Conservation (phyloP, 2,113 vertebrate genomes). For the Lichenostomus cassidix region DNA sequence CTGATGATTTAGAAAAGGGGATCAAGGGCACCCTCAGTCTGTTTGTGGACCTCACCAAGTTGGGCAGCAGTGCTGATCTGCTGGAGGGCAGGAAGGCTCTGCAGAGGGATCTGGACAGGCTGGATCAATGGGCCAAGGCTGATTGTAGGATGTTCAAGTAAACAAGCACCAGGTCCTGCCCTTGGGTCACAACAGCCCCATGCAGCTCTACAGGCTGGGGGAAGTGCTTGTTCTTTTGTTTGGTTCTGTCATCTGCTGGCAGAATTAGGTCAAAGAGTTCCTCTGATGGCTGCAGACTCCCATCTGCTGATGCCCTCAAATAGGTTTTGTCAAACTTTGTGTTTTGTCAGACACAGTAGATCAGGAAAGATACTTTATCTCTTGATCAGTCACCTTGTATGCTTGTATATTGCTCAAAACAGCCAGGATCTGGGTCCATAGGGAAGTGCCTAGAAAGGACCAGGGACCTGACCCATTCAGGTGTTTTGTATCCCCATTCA, state of each 20-base stretch:
- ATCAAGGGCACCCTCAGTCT: rapidly evolving
- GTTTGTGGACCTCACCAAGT: rapidly evolving
- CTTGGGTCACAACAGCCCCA: not conserved
- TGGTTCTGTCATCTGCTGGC: not conserved
- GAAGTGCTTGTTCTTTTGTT: not conserved
- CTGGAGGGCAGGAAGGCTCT: not conserved
- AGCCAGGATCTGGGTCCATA: not conserved
- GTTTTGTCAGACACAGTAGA: not conserved
- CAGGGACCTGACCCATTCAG: not conserved
- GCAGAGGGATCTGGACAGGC: not conserved
- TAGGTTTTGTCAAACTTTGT: not conserved
- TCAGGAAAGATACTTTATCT: not conserved
- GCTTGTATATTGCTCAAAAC: not conserved
- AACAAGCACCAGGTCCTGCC: no score
- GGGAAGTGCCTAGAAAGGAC: not conserved
- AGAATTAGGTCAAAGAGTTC: not conserved
- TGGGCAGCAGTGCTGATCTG: rapidly evolving
- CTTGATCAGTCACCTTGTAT: not conserved
- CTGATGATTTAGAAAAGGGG: no score
- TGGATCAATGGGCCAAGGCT: not conserved
- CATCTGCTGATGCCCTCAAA: not conserved
- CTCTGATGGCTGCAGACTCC: not conserved
- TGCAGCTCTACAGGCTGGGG: not conserved
- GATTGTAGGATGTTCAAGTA: not conserved
- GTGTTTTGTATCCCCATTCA: not conserved